Evolutionary conservation across 2,113 vertebrate genomes (phyloP), one percentile per base, ranked within the genome.

Genomic region (Australoheros scitulus): DNA sequence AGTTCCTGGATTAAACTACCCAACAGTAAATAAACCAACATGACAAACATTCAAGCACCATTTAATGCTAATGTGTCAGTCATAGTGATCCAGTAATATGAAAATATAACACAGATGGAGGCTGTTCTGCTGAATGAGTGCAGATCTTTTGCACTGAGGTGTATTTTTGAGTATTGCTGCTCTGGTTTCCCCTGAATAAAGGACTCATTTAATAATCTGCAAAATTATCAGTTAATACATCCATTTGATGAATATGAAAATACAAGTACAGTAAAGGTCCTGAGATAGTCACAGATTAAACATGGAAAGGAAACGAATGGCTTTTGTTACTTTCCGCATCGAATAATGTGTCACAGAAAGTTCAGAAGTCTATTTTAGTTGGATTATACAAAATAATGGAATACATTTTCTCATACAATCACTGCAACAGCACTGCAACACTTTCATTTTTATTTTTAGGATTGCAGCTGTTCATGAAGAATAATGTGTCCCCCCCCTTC

Each of bases 331-430:
- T 70, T 61, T 79, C 14, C 10, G 22, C 22, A 5, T 61, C 6
- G 47, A 14, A 58, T 26, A 59, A 13, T 18, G 18, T 70, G 18
- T 36, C 36, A 32, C 9, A 6, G 26, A 6, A 56, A 76, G 18
- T 59, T 64, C 18, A 72, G 34, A 36, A 10, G 26, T 77, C 58
- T 88, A 65, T 89, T 85, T 79, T 65, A 77, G 83, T 57, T 32
- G 15, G n/a, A 22, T 80, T 43, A 61, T 41, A 3, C 20, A 41
- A 60, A 76, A 63, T 43, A 76, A 63, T 60, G 17, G 20, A 61
- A 60, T 22, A 52, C 18, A 72, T 61, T 18, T 70, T 65, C 32
- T 22, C 7, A 9, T 50, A 74, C 75, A 79, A 75, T 55, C 56
- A 61, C 7, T 72, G 47, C 47, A 72, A 26, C 55, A 52, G 18